Percentiles rank a stretch among this genome's conserved stretches.
These are phyloP conservation scores for Acleris sparsana DNA, from an alignment of 2,888 invertebrate genomes.

Conservation along the genomic window DNA sequence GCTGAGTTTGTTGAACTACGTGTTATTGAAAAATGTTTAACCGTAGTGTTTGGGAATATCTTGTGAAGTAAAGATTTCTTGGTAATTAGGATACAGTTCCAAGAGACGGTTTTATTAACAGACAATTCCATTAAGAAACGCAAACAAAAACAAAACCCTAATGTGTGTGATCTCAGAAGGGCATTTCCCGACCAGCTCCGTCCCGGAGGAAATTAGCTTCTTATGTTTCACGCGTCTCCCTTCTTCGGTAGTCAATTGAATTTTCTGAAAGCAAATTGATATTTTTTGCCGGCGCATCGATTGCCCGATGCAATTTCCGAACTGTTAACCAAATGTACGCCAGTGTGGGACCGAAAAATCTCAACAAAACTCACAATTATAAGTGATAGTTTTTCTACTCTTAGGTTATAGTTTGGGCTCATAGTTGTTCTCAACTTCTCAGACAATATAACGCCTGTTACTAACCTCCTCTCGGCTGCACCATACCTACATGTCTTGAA, in stretches of 20 bases:
- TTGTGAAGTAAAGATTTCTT: neutral
- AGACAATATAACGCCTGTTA: conserved; percentile 12
- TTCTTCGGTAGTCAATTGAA: conserved; percentile 63
- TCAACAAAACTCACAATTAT: neutral
- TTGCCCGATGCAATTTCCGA: conserved; percentile 62
- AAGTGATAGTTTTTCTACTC: neutral
- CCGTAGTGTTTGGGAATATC: conserved; percentile 13
- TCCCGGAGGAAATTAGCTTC: conserved; percentile 76
- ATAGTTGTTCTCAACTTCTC: neutral
- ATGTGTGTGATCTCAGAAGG: conserved; percentile 49
- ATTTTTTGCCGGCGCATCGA: conserved; percentile 63
- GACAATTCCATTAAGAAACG: conserved; percentile 34
- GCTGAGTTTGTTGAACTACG: conserved; percentile 28
- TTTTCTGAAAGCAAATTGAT: conserved; percentile 65
- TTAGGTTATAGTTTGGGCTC: neutral
- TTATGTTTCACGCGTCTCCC: conserved; percentile 66
- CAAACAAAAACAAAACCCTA: conserved; percentile 46
- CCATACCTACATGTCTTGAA: conserved; percentile 8
- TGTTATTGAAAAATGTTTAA: conserved; percentile 27
- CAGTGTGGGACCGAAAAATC: conserved; percentile 39
- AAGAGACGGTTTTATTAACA: conserved; percentile 29
- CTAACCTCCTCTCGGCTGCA: conserved; percentile 8
- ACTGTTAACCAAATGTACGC: conserved; percentile 42
- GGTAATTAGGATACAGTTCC: conserved; percentile 6
- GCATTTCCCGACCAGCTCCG: conserved; percentile 61